Percentiles rank a stretch among this genome's conserved stretches.
Evolutionary conservation across 2,888 invertebrate genomes (phyloP).

Genomic region (Megalurothrips usitatus): DNA sequence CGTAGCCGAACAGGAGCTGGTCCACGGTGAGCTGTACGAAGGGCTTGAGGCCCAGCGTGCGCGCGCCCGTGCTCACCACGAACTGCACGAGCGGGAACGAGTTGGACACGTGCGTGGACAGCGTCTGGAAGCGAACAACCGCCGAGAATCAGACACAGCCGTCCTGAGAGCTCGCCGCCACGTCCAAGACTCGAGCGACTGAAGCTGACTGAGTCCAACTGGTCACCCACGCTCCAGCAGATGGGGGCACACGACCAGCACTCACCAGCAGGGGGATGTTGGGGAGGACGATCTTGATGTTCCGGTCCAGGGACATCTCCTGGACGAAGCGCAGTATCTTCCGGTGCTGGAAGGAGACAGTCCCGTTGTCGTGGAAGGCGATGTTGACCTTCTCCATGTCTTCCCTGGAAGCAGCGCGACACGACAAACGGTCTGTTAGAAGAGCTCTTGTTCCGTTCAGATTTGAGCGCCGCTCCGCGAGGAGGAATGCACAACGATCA

Average conservation of each 20-base stretch:
- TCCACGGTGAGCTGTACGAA: conserved; percentile 76
- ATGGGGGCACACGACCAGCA: conserved; percentile 37
- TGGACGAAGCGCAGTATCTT: conserved; percentile 81
- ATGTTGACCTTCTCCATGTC: conserved; percentile 86
- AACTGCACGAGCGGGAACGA: conserved; percentile 56
- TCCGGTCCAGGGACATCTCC: conserved; percentile 64
- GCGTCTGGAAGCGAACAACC: conserved; percentile 50
- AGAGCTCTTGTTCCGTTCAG: no score
- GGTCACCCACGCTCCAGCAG: no score
- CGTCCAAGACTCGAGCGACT: no score
- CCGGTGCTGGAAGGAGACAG: conserved; percentile 79
- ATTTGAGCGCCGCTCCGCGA: no score
- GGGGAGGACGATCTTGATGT: conserved; percentile 70
- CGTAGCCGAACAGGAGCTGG: conserved; percentile 75
- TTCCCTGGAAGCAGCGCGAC: conserved; percentile 56
- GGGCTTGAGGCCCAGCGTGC: conserved; percentile 61
- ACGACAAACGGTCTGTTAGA: background rate
- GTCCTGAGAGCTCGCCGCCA: no score
- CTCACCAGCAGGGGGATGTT: conserved; percentile 81
- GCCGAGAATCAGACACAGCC: no score
- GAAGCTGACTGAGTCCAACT: no score
- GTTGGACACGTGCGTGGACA: conserved; percentile 60
- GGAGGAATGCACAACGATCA: no score
- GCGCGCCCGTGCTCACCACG: conserved; percentile 56
- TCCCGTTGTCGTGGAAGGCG: conserved; percentile 77